Conservation (phyloP, 2,888 invertebrate genomes). For the Erebia ligea region DNA sequence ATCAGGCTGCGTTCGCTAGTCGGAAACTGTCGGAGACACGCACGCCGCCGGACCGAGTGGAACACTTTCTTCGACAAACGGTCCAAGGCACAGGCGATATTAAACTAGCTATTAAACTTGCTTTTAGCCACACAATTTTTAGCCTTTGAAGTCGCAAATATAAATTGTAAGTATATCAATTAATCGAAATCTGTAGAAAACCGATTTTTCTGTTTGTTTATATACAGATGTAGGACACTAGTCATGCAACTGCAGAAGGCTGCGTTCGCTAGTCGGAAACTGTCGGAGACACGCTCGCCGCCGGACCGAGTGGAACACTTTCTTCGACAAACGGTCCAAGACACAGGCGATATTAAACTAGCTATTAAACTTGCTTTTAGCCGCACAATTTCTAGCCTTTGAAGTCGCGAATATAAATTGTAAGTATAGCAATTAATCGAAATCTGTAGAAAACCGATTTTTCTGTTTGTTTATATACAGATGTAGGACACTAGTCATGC, state of each 20-base stretch:
- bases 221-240: constrained; percentile 17
- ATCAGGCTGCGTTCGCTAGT: constrained; percentile 20
- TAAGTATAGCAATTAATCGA: background rate
- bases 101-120: background rate
- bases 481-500: constrained; percentile 30
- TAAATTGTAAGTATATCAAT: background rate
- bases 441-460: no score
- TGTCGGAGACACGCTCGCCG: constrained; percentile 27
- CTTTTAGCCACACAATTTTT: background rate
- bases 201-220: no score
- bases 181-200: no score
- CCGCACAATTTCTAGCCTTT: background rate
- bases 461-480: background rate
- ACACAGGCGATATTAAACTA: constrained; percentile 11
- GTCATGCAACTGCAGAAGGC: constrained; percentile 31
- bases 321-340: constrained; percentile 33
- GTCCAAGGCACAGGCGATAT: constrained; percentile 27
- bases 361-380: no score
- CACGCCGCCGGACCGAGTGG: constrained; percentile 34
- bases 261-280: constrained; percentile 33
- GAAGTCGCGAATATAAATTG: background rate
- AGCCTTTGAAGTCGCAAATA: background rate
- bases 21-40: constrained; percentile 36
- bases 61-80: constrained; percentile 39
- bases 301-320: constrained; percentile 40